Percentiles rank a stretch among this genome's conserved stretches.
phyloP scores from a whole-genome alignment of 2,888 invertebrate species.

The Cheilosia scutellata region DNA sequence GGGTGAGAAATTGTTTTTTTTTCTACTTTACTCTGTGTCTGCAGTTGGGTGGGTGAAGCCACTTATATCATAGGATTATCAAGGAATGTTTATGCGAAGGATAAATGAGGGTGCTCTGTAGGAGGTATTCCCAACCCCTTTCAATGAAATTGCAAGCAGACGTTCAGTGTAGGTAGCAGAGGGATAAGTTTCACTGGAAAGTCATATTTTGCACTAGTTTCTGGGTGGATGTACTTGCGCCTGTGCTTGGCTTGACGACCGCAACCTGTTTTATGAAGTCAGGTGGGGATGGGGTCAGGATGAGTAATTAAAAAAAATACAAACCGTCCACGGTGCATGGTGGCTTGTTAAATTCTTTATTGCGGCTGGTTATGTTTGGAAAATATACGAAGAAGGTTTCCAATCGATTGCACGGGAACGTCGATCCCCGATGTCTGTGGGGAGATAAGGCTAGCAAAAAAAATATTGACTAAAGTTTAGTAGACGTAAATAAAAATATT shows the following conservation, averaged over 20 bases:
- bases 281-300: conserved; percentile 32
- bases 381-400: conserved; percentile 59
- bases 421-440: conserved; percentile 4
- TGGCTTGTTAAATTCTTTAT: conserved; percentile 75
- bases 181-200: conserved; percentile 74
- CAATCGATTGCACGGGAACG: conserved; percentile 58
- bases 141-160: conserved; percentile 57
- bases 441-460: conserved; percentile 18
- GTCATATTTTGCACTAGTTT: conserved; percentile 61
- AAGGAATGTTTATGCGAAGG: conserved; percentile 68
- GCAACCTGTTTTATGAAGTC: conserved; percentile 64
- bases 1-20: conserved; percentile 41
- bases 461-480: conserved; percentile 13
- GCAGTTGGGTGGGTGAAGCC: conserved; percentile 30
- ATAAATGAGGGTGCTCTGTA: conserved; percentile 29
- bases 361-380: conserved; percentile 55
- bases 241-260: conserved; percentile 42
- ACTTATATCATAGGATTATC: conserved; percentile 72
- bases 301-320: conserved; percentile 70
- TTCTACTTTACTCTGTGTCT: background rate
- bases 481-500: conserved; percentile 49
- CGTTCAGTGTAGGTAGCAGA: background rate
- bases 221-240: conserved; percentile 25
- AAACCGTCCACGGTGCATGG: conserved; percentile 41
- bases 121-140: conserved; percentile 54